These are phyloP conservation scores for Zophobas morio DNA, from an alignment of 1,140 invertebrate species.

Conservation along the genomic window DNA sequence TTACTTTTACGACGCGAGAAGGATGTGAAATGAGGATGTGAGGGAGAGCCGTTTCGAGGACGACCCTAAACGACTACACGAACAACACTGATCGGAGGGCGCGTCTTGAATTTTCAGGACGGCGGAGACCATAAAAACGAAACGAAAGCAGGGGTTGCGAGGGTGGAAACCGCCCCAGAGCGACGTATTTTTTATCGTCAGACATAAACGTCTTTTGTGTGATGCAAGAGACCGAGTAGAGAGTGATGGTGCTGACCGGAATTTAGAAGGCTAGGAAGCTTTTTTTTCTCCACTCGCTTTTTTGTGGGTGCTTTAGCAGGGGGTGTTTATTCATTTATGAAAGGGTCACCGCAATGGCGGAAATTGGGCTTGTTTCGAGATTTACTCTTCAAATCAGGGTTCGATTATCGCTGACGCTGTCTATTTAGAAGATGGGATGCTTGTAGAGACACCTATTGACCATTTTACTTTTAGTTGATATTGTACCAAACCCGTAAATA, in stretches of 20 bases:
- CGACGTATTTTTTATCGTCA: constrained; percentile 29
- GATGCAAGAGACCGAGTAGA: constrained; percentile 21
- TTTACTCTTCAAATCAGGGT: not conserved
- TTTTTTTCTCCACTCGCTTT: not conserved
- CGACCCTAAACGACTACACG: constrained; percentile 41
- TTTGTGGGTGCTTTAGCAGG: not conserved
- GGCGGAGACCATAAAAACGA: constrained; percentile 31
- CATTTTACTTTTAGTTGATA: too few species aligned
- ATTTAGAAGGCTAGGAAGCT: not conserved
- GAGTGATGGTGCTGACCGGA: constrained; percentile 34
- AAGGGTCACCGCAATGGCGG: not conserved
- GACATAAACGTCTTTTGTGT: constrained; percentile 35
- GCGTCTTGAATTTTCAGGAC: constrained; percentile 42
- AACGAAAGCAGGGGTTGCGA: constrained; percentile 18
- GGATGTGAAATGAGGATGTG: constrained; percentile 51
- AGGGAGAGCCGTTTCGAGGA: constrained; percentile 38
- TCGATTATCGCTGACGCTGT: not conserved
- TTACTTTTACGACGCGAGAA: constrained; percentile 61
- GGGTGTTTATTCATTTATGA: constrained; percentile 12
- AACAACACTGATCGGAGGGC: constrained; percentile 41
- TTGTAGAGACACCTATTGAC: too few species aligned
- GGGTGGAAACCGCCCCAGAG: constrained; percentile 1
- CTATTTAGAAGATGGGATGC: too few species aligned
- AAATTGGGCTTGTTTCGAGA: not conserved
- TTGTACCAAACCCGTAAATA: too few species aligned